A percentile compares a stretch with the other conserved stretches of the same genome.
These are phyloP conservation scores for Altica lythri DNA, from an alignment of 2,888 invertebrate species.

Conservation along the genomic window DNA sequence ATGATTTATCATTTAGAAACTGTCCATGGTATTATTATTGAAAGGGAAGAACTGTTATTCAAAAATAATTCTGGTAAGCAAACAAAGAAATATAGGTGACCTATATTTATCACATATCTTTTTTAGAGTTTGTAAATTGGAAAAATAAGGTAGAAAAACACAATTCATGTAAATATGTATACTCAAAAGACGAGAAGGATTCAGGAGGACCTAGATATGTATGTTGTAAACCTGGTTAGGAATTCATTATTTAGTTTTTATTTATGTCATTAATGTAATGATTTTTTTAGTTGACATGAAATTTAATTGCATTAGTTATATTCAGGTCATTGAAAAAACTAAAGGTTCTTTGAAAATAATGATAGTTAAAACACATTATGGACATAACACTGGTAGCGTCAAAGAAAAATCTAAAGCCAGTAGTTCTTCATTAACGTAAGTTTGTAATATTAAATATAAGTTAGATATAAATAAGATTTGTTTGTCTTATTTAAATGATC, in stretches of 20 bases:
- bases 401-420: conserved; percentile 1
- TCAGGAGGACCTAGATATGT: neutral
- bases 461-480: neutral
- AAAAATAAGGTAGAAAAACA: conserved; percentile 6
- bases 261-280: neutral
- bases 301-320: conserved; percentile 11
- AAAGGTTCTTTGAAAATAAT: conserved; percentile 1
- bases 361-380: conserved; percentile 17
- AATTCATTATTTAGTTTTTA: neutral
- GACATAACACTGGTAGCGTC: conserved; percentile 5
- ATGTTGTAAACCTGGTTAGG: conserved; percentile 8
- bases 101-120: conserved; percentile 2
- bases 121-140: conserved; percentile 12
- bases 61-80: conserved; percentile 9
- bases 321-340: neutral
- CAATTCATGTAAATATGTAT: conserved; percentile 10
- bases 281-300: neutral
- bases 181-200: neutral
- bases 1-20: conserved; percentile 13
- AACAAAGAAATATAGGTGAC: neutral
- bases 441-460: neutral
- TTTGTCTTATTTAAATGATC: neutral
- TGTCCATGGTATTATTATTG: neutral
- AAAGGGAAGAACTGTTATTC: conserved; percentile 14
- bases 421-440: neutral